Evolutionary conservation across 2,113 vertebrate genomes (phyloP).

Genomic region (Pungitius pungitius): DNA sequence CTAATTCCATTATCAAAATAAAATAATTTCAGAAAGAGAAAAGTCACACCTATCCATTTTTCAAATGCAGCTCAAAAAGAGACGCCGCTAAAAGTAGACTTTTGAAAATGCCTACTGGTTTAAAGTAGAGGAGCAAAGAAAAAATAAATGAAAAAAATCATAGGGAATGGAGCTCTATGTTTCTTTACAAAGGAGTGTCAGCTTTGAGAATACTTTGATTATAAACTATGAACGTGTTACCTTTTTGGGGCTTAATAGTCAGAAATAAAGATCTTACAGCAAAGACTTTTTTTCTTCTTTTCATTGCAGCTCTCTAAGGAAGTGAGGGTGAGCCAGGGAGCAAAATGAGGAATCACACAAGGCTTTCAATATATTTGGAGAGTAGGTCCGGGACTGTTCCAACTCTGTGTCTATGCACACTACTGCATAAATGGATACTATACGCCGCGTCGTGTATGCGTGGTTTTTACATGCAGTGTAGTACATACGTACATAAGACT

Average conservation of each 20-base stretch:
- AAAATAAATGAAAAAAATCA: background rate
- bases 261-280: slow-evolving; percentile 30
- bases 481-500: background rate
- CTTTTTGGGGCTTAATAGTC: slow-evolving; percentile 15
- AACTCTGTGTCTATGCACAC: slow-evolving; percentile 14
- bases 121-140: background rate
- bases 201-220: slow-evolving; percentile 4
- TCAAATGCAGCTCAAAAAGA: slow-evolving; percentile 1
- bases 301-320: slow-evolving; percentile 17
- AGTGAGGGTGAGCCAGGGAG: slow-evolving; percentile 11
- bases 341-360: slow-evolving; percentile 35
- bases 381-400: slow-evolving; percentile 27
- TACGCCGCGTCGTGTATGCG: background rate
- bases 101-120: background rate
- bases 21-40: background rate
- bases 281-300: slow-evolving; percentile 5
- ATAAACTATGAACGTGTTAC: slow-evolving; percentile 28
- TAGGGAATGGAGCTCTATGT: slow-evolving; percentile 6
- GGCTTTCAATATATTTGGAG: slow-evolving; percentile 47
- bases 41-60: background rate
- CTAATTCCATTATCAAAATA: slow-evolving; percentile 11
- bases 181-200: slow-evolving; percentile 15
- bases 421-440: background rate
- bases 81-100: background rate
- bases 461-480: background rate